Percentiles rank a stretch among this genome's conserved stretches.
Conservation (phyloP, 2,113 vertebrate species). For the Pedionomus torquatus region DNA sequence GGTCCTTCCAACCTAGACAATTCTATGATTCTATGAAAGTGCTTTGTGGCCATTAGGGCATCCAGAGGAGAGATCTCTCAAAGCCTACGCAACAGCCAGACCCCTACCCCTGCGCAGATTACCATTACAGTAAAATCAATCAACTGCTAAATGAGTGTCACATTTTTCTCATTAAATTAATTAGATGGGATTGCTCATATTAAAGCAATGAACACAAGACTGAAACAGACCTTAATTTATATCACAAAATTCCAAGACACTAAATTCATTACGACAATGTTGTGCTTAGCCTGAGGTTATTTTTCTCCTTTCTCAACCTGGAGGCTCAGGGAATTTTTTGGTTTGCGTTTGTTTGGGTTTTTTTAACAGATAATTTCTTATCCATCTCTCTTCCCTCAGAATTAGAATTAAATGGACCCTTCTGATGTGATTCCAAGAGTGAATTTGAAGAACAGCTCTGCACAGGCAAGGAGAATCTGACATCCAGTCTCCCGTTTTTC, state of each 20-base stretch:
- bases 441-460: background rate
- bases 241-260: background rate
- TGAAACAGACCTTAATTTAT: background rate
- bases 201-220: background rate
- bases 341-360: background rate
- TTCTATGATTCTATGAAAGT: too few species aligned
- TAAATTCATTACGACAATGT: background rate
- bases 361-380: background rate
- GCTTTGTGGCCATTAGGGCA: background rate
- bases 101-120: background rate
- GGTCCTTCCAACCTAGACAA: too few species aligned
- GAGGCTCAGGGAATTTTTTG: background rate
- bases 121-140: background rate
- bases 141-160: background rate
- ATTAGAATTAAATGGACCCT: background rate
- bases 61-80: background rate
- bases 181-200: background rate
- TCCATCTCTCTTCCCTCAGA: background rate
- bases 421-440: background rate
- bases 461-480: background rate
- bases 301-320: background rate
- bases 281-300: background rate
- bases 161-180: background rate
- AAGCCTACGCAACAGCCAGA: background rate
- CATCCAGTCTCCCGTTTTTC: background rate